Evolutionary conservation across 1,140 invertebrate species (phyloP).

Genomic region (Bombus picipes): DNA sequence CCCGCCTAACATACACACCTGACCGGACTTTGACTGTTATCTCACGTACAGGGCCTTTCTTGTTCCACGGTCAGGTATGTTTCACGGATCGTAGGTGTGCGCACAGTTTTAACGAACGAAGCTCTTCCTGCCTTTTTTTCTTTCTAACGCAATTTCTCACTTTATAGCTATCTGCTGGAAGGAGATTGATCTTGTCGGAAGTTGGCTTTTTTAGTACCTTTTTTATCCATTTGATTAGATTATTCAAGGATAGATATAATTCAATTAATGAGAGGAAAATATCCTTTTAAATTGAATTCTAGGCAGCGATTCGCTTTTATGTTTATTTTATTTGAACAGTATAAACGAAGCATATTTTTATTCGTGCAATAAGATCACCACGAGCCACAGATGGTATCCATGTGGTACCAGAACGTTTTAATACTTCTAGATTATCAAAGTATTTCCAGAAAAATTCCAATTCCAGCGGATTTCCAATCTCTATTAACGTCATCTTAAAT

Average conservation of each 20-base stretch:
- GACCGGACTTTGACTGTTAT: slow-evolving; percentile 7
- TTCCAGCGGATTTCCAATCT: not conserved
- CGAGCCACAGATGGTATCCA: not conserved
- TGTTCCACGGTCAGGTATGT: not conserved
- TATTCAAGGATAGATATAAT: not conserved
- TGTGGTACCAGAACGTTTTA: not conserved
- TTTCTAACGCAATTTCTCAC: not conserved
- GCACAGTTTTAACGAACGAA: slow-evolving; percentile 5
- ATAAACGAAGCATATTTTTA: not conserved
- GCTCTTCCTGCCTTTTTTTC: not conserved
- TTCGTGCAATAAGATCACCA: not conserved
- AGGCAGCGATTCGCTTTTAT: not conserved
- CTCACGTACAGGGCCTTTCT: not conserved
- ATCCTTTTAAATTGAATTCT: not conserved
- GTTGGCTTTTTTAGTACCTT: not conserved
- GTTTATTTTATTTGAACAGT: not conserved
- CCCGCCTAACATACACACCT: slow-evolving; percentile 11
- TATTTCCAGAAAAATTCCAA: not conserved
- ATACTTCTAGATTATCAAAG: not conserved
- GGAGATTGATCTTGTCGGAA: not conserved
- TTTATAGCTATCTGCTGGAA: not conserved
- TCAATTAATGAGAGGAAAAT: not conserved
- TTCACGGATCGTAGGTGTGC: not conserved
- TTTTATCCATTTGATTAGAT: not conserved
- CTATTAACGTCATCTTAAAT: slow-evolving; percentile 1